A percentile compares a stretch with the other conserved stretches of the same genome.
Evolutionary conservation across 92 coral and sea anemone species (phyloP).

Genomic region (Zoanthus gigantus): DNA sequence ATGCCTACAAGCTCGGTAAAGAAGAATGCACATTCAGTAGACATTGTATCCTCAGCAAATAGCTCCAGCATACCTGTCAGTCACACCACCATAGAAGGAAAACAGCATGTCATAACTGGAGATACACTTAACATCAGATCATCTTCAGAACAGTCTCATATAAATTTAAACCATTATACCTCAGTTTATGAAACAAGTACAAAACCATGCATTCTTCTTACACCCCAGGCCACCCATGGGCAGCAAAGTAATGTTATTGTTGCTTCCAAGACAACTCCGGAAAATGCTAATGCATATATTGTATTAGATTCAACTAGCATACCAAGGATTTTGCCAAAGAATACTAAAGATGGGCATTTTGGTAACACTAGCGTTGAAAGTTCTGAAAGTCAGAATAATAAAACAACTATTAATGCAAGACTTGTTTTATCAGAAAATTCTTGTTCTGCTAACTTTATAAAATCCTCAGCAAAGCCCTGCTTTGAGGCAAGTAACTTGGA

Average conservation of each 20-base stretch:
- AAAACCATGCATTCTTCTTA: conserved; percentile 5
- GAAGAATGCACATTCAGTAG: not conserved
- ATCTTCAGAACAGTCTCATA: not conserved
- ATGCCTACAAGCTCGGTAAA: not conserved
- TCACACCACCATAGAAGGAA: not conserved
- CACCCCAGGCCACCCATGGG: conserved; percentile 27
- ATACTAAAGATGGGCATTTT: not conserved
- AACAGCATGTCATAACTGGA: not conserved
- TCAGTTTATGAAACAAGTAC: not conserved
- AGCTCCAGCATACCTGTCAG: not conserved
- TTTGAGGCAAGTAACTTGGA: not conserved
- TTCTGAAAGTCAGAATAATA: not conserved
- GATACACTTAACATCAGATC: not conserved
- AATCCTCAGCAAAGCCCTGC: not conserved
- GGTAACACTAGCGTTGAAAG: not conserved
- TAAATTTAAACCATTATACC: not conserved
- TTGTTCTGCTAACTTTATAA: not conserved
- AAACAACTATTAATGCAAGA: conserved; percentile 34
- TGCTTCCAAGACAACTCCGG: conserved; percentile 25
- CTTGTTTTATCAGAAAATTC: not conserved
- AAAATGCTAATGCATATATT: conserved; percentile 39
- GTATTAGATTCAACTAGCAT: conserved; percentile 29
- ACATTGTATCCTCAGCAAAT: not conserved
- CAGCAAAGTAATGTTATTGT: conserved; percentile 25
- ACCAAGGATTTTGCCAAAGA: conserved; percentile 21